phyloP scores from a whole-genome alignment of 2,888 invertebrate species.

The Eristalis arbustorum region DNA sequence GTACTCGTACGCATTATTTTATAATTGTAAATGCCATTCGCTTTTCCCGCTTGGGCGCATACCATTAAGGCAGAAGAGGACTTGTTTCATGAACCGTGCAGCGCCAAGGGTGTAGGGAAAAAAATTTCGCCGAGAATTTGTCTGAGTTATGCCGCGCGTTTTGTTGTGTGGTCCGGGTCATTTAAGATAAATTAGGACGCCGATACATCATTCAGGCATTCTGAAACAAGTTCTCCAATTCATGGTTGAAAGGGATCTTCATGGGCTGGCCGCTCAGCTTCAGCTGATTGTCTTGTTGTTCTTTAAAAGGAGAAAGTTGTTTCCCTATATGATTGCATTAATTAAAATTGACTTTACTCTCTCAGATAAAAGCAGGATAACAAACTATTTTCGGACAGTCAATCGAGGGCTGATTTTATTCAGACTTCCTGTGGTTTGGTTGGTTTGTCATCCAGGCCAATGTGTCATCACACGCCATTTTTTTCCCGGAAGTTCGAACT shows the following conservation, averaged over 20 bases:
- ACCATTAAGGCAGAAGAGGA: neutral
- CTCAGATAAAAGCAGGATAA: neutral
- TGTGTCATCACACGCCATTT: no score
- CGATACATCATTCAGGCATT: conserved; percentile 43
- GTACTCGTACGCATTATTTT: conserved; percentile 54
- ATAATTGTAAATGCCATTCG: conserved; percentile 64
- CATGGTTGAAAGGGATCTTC: conserved; percentile 32
- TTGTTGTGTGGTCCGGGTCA: conserved; percentile 29
- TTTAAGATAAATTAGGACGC: conserved; percentile 58
- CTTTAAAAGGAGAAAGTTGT: conserved; percentile 46
- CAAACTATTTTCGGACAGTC: neutral
- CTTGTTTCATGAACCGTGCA: neutral
- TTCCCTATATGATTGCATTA: conserved; percentile 44
- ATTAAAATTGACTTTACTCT: conserved; percentile 39
- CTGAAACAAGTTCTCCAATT: conserved; percentile 54
- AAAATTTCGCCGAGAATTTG: conserved; percentile 6
- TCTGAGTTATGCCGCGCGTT: neutral
- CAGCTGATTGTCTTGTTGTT: neutral
- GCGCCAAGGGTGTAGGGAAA: neutral
- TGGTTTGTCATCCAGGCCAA: neutral
- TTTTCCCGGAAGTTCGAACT: no score
- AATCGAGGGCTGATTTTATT: conserved; percentile 6
- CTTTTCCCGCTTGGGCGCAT: conserved; percentile 15
- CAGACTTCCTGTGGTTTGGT: neutral
- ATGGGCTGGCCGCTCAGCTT: neutral